Percentiles rank a stretch among this genome's conserved stretches.
phyloP scores from a whole-genome alignment of 2,888 invertebrate species.

The Heteromyza rotundicornis region DNA sequence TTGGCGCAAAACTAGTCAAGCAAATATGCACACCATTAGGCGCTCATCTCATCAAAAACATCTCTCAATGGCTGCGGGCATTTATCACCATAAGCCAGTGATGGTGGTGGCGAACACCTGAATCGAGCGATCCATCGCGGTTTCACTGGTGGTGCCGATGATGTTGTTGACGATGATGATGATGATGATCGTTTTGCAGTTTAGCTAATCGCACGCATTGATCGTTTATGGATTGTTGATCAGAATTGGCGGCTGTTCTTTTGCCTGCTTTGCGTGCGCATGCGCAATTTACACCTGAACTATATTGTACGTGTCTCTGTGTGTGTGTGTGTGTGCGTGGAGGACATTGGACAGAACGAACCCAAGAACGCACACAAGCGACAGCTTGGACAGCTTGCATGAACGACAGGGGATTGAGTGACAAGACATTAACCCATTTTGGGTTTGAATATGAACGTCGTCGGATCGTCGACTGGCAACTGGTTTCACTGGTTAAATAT shows the following conservation, averaged over 20 bases:
- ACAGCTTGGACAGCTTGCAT: background rate
- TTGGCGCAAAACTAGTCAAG: too few species aligned
- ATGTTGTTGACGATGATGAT: too few species aligned
- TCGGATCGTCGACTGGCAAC: too few species aligned
- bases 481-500: too few species aligned
- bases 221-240: background rate
- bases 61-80: background rate
- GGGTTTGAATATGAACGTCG: background rate
- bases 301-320: too few species aligned
- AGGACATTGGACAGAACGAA: too few species aligned
- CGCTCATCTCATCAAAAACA: background rate
- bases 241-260: background rate
- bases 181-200: background rate
- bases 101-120: background rate
- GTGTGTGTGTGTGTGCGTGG: too few species aligned
- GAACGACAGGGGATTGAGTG: background rate
- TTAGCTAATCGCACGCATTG: background rate
- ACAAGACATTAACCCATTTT: background rate
- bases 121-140: slow-evolving; percentile 1
- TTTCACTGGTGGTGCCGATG: too few species aligned
- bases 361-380: background rate
- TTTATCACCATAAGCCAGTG: background rate
- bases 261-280: slow-evolving; percentile 1
- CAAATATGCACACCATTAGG: background rate
- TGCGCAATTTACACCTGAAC: background rate